Base-by-base conservation (phyloP, 2,113 vertebrate species). In the Leptocoma aspasia region DNA sequence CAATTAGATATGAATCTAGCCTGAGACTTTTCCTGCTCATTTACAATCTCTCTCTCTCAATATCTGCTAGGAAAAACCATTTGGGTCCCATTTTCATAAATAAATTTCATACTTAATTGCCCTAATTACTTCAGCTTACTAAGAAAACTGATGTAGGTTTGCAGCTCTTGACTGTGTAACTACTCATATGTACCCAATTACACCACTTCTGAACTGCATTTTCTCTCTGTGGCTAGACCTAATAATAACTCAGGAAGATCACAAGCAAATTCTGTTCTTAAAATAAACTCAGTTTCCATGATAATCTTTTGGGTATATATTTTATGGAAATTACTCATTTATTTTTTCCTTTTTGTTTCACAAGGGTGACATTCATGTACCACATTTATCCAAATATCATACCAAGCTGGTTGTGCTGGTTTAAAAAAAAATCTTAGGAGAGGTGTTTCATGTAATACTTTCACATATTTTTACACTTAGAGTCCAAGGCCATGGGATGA, bases 211-310 rank as follows among this genome's bases (percentile, higher is more conserved):
- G 68, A 87, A 69, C 45, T 39, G 10, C 42, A 41, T 63, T 95
- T 95, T 87, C 28, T 88, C 77, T 85, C 82, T 82, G 42, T 89
- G 71, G 27, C n/a, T 85, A 93, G 76, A 77, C 54, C 76, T 96
- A 96, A 85, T 92, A 95, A 94, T 86, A 95, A 86, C 45, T 59
- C 66, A 35, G 44, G 59, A 89, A 88, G 77, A 94, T 95, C 80
- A 82, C 47, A 86, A 82, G 60, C 41, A 93, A 89, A 26, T 76
- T 82, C 73, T 65, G 30, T 84, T 93, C 91, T 81, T 81, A 94
- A 94, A 94, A 94, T 94, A 93, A 92, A 89, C 33, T 72, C 37
- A 0, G 23, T 89, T 89, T 89, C 88, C 63, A 78, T 72, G 7
- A 93, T 94, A 91, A 90, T 88, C 44, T 76, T 83, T 85, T 39